Conservation (phyloP, 2,113 vertebrate genomes). For the Herpetotheres cachinnans region DNA sequence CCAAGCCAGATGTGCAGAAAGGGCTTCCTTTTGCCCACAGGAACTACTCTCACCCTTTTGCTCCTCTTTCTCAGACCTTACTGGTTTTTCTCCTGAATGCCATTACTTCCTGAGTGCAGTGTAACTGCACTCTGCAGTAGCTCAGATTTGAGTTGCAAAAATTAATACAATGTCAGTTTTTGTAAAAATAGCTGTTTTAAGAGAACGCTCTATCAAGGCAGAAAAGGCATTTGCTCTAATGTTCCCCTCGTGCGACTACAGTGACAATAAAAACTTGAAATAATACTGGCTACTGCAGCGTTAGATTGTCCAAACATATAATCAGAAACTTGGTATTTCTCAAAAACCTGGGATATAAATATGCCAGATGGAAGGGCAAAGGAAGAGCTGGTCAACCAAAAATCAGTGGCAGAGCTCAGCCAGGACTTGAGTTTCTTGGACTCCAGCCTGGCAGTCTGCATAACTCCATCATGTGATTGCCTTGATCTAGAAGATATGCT, state of each 20-base stretch:
- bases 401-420: neutral
- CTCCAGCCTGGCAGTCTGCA: neutral
- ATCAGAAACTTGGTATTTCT: conserved; percentile 2
- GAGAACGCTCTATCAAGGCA: neutral
- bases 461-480: neutral
- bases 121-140: neutral
- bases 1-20: neutral
- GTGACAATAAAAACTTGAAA: neutral
- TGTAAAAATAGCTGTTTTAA: neutral
- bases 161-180: neutral
- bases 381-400: conserved; percentile 7
- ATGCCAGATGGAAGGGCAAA: neutral
- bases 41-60: neutral
- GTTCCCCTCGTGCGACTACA: neutral
- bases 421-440: neutral
- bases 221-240: neutral
- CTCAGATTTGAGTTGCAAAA: neutral
- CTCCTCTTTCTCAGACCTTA: neutral
- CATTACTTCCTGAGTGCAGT: neutral
- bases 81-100: neutral
- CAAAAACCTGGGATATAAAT: neutral
- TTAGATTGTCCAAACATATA: neutral
- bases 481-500: neutral
- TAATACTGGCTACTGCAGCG: neutral
- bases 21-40: neutral